Percentiles rank a stretch among this genome's conserved stretches.
Conservation (phyloP, 2,888 invertebrate species). For the Rhynchonema sp. region DNA sequence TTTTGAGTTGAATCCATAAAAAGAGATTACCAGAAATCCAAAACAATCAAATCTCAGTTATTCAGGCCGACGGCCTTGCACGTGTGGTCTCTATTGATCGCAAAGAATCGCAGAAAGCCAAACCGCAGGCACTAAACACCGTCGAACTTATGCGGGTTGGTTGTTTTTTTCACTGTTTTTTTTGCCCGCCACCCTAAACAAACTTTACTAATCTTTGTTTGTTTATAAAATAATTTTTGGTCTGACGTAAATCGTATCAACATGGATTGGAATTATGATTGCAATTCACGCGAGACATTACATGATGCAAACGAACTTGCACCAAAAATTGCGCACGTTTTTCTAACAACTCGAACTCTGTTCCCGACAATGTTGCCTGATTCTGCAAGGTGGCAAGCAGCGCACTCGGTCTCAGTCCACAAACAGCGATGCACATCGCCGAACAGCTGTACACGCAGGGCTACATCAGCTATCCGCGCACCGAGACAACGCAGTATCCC, state of each 20-base stretch:
- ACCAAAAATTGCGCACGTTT: not conserved
- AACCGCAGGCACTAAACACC: slow-evolving; percentile 82
- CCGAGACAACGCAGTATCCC: slow-evolving; percentile 89
- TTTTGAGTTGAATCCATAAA: no score
- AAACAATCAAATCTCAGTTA: no score
- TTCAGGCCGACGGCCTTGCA: slow-evolving; percentile 8
- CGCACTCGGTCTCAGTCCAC: slow-evolving; percentile 18
- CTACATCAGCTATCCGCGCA: slow-evolving; percentile 56
- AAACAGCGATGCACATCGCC: slow-evolving; percentile 40
- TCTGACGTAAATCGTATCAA: no score
- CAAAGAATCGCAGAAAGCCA: slow-evolving; percentile 63
- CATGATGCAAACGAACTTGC: not conserved
- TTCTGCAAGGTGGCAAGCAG: slow-evolving; percentile 10
- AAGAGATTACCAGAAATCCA: no score
- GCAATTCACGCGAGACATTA: no score
- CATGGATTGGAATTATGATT: no score
- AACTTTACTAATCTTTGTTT: no score
- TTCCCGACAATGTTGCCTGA: no score
- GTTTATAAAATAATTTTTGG: no score
- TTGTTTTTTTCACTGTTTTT: slow-evolving; percentile 34
- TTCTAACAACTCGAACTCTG: no score
- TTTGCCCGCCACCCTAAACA: no score
- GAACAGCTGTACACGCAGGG: slow-evolving; percentile 66
- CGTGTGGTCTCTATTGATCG: slow-evolving; percentile 55
- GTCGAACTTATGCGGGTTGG: slow-evolving; percentile 84